Conservation (phyloP, 1,140 invertebrate species). For the Microvelia longipes region DNA sequence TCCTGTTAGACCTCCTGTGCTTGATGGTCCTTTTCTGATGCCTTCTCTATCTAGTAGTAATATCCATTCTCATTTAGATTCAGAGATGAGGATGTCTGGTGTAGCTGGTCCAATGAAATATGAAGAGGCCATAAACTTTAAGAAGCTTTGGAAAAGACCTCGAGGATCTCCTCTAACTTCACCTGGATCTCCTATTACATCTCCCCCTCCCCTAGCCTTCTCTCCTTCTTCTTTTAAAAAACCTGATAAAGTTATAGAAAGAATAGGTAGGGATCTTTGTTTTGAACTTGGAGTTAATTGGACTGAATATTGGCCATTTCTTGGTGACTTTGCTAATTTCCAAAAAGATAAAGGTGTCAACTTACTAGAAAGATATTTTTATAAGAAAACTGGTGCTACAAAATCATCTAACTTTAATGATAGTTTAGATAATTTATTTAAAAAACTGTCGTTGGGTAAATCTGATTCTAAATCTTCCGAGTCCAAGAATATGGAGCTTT, state of each 20-base stretch:
- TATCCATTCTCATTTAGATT: not conserved
- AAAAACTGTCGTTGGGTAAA: too few relatives aligned
- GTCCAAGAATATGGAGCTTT: too few relatives aligned
- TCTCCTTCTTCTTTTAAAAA: conserved; percentile 6
- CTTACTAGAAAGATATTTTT: conserved; percentile 55
- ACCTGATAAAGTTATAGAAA: conserved; percentile 6
- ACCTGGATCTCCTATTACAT: conserved; percentile 6
- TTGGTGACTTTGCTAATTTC: conserved; percentile 63
- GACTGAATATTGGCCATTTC: conserved; percentile 82
- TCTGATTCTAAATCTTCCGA: too few relatives aligned
- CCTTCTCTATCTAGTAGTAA: not conserved
- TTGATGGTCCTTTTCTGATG: conserved; percentile 24
- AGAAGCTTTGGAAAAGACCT: conserved; percentile 65
- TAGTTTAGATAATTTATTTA: not conserved
- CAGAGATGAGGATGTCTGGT: not conserved
- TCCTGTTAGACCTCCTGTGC: conserved; percentile 55
- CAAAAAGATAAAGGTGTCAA: conserved; percentile 48
- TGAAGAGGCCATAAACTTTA: conserved; percentile 50
- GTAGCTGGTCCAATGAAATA: conserved; percentile 66
- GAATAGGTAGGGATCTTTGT: conserved; percentile 46
- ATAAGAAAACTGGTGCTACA: not conserved
- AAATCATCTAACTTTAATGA: not conserved
- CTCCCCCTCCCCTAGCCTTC: conserved; percentile 1
- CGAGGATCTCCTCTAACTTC: conserved; percentile 30
- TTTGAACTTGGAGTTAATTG: conserved; percentile 58